Evolutionary conservation across 64 coral and sea anemone genomes (phyloP).

Genomic region (Montipora capricornis): DNA sequence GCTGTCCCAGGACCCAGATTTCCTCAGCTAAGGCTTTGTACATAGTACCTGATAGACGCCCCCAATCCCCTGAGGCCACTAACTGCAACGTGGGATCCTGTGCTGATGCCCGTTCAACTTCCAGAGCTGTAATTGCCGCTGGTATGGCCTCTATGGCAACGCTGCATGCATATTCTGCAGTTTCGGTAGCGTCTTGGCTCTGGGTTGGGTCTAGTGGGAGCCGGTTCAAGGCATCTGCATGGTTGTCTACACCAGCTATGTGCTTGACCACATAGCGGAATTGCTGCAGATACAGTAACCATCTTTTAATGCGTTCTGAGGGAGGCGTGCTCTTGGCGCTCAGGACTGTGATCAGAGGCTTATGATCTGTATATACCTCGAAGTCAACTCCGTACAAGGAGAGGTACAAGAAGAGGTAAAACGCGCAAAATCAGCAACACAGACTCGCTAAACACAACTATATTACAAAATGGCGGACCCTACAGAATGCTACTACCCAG

Average conservation of each 20-base stretch:
- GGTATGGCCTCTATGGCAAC: background rate
- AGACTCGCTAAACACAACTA: background rate
- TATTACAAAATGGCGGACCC: too few species aligned
- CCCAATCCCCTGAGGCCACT: constrained; percentile 35
- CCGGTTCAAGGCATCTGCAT: constrained; percentile 14
- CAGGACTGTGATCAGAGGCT: background rate
- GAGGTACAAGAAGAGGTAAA: constrained; percentile 19
- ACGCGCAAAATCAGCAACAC: background rate
- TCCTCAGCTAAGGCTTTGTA: too few species aligned
- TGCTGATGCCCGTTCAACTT: background rate
- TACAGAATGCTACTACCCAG: too few species aligned
- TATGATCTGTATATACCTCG: constrained; percentile 32
- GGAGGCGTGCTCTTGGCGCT: constrained; percentile 6
- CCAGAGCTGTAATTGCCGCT: background rate
- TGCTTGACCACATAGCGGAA: constrained; percentile 28
- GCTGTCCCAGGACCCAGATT: too few species aligned
- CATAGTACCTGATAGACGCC: constrained; percentile 1
- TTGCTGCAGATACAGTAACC: constrained; percentile 35
- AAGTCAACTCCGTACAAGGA: constrained; percentile 26
- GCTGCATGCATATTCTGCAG: constrained; percentile 8
- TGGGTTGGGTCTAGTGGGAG: background rate
- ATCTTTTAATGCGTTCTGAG: constrained; percentile 13
- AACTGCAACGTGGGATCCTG: constrained; percentile 10
- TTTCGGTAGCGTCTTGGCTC: background rate
- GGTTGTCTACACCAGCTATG: constrained; percentile 15